Percentiles rank a stretch among this genome's conserved stretches.
Conservation (phyloP, 2,113 vertebrate species). For the Ginglymostoma cirratum region DNA sequence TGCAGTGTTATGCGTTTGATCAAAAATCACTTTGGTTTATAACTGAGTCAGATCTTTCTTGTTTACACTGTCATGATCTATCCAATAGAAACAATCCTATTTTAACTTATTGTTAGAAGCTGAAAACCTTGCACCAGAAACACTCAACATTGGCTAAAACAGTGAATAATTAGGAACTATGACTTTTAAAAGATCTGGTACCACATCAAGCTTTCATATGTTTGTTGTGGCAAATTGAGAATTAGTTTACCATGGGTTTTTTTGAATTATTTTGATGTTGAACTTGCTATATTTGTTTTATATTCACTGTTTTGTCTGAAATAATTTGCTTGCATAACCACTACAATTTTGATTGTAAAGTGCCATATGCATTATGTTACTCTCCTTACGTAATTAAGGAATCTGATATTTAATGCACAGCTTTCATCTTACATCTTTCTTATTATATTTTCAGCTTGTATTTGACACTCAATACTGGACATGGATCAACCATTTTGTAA, state of each 20-base stretch:
- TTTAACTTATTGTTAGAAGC: neutral
- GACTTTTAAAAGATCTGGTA: neutral
- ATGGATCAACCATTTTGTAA: conserved; percentile 97
- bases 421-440: neutral
- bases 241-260: neutral
- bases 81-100: neutral
- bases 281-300: neutral
- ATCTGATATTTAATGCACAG: neutral
- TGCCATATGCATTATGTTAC: neutral
- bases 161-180: neutral
- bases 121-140: neutral
- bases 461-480: conserved; percentile 95
- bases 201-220: neutral
- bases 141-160: neutral
- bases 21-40: neutral
- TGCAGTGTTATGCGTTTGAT: neutral
- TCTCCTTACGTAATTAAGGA: neutral
- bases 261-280: neutral
- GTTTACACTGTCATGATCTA: neutral
- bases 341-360: neutral
- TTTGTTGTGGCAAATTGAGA: neutral
- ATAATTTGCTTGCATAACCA: neutral
- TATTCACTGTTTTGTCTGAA: neutral
- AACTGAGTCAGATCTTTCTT: neutral
- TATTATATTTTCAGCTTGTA: conserved; percentile 66